Percentiles rank a stretch among this genome's conserved stretches.
Evolutionary conservation across 64 coral and sea anemone species (phyloP).

Genomic region (Exaiptasia diaphana): DNA sequence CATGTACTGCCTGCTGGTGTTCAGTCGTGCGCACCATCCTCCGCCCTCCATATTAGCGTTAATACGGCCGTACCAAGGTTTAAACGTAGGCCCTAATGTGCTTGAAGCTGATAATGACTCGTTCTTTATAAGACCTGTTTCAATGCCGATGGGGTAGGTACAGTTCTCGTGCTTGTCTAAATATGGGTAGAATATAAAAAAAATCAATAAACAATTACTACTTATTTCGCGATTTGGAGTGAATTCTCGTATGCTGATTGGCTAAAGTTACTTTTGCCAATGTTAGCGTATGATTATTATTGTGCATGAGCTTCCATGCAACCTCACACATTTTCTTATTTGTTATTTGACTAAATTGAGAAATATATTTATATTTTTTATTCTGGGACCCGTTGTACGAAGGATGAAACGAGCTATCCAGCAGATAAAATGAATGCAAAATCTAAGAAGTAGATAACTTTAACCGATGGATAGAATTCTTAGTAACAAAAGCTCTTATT

Average conservation of each 20-base stretch:
- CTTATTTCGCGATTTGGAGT: neutral
- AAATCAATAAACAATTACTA: neutral
- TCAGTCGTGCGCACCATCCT: constrained; percentile 60
- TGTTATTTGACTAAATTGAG: no score
- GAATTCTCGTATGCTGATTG: neutral
- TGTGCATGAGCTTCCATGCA: no score
- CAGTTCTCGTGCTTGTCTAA: neutral
- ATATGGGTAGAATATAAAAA: neutral
- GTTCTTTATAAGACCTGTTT: constrained; percentile 28
- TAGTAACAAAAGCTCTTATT: no score
- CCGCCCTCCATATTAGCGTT: constrained; percentile 28
- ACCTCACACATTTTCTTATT: no score
- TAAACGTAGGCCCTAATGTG: constrained; percentile 40
- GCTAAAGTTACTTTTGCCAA: neutral
- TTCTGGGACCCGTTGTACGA: no score
- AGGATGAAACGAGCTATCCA: no score
- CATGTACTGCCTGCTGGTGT: constrained; percentile 42
- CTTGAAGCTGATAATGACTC: constrained; percentile 53
- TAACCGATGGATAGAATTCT: no score
- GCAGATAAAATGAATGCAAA: no score
- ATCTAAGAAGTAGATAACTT: no score
- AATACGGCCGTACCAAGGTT: constrained; percentile 64
- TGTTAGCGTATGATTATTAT: neutral
- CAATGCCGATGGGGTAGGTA: constrained; percentile 13
- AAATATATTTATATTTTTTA: no score